Percentiles rank a stretch among this genome's conserved stretches.
phyloP scores from a whole-genome alignment of 2,797 vertebrate species.

The Mustela erminea region DNA sequence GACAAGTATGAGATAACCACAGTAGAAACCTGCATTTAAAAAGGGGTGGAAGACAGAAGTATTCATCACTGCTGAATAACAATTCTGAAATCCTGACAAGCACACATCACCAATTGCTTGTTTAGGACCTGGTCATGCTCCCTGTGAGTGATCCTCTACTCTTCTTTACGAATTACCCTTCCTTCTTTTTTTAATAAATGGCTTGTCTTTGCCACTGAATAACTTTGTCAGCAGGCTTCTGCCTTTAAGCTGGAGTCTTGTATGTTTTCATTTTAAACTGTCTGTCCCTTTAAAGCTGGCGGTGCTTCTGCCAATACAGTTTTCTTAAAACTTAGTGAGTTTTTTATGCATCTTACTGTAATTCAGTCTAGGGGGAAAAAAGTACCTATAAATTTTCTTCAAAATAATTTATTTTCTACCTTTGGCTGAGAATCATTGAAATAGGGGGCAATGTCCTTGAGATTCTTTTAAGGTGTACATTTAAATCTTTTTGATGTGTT shows the following conservation, averaged over 20 bases:
- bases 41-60: neutral
- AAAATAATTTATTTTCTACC: neutral
- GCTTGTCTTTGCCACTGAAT: neutral
- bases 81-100: neutral
- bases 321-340: conserved; percentile 17
- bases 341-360: neutral
- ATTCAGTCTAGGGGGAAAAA: neutral
- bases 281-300: neutral
- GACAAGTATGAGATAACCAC: neutral
- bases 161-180: neutral
- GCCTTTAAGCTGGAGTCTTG: neutral
- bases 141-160: neutral
- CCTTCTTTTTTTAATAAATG: neutral
- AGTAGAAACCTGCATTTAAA: neutral
- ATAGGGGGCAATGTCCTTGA: neutral
- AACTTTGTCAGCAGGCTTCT: neutral
- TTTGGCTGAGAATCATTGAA: neutral
- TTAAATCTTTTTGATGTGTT: neutral
- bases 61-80: neutral
- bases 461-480: neutral
- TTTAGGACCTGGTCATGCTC: neutral
- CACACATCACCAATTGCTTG: neutral
- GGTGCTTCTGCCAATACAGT: neutral
- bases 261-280: neutral
- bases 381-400: neutral